Evolutionary conservation across 2,888 invertebrate genomes (phyloP), one percentile per base, ranked within the genome.

Genomic region (Nomada ruficornis): DNA sequence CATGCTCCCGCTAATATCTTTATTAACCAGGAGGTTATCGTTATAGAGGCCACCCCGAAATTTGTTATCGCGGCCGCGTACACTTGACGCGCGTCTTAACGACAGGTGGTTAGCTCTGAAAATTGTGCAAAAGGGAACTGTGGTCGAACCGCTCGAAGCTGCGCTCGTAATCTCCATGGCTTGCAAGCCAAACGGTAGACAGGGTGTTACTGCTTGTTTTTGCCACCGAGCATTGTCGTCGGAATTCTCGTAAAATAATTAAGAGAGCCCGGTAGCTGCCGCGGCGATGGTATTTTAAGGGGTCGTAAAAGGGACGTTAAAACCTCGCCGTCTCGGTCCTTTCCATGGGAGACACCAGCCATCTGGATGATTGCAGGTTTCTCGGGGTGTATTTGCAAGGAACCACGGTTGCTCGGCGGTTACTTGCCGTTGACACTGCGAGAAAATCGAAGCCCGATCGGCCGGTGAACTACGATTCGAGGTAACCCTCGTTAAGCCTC

Each of bases 231-330:
- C 89, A 93, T 92, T 92, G 93, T 93, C 92, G 91, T 91, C 87
- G 92, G 91, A 92, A 93, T 93, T 91, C 93, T 93, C 92, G 91
- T 93, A 93, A 93, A 93, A 93, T 93, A 93, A 93, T 93, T 93
- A 93, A 93, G 92, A 89, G 91, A 86, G 82, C 80, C 82, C 89
- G 85, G 90, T 89, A 90, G 89, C 89, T 86, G 88, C 89, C 84
- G 88, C 89, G 90, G 87, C 89, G 90, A 91, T 89, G 92, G 92
- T 91, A 92, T 92, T 93, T 92, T 92, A 92, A 92, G 92, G 91
- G 90, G 85, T 91, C 92, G 92, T 93, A 93, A 93, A 93, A 93
- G 91, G 91, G 88, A 91, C 93, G 91, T 92, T 92, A 93, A 93
- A 93, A 90, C 91, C 90, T 90, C 89, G 83, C 90, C 88, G 78